A percentile compares a stretch with the other conserved stretches of the same genome.
Evolutionary conservation across 2,113 vertebrate genomes (phyloP).

Genomic region (Pteruthius melanotis): DNA sequence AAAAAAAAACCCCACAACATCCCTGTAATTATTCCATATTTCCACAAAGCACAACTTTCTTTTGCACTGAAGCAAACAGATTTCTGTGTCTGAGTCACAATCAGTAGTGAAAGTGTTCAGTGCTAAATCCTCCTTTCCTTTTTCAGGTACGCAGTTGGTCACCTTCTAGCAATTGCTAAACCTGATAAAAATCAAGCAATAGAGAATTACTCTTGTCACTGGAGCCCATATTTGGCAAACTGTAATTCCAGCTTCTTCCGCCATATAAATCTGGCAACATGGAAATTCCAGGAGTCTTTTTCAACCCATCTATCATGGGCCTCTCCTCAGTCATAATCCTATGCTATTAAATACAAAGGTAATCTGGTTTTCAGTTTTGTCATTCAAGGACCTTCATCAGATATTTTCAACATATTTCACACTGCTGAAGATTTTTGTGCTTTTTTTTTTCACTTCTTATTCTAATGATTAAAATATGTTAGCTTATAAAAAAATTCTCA

Average conservation of each 20-base stretch:
- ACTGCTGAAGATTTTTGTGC: not conserved
- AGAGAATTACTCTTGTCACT: not conserved
- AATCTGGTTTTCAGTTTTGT: not conserved
- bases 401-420: not conserved
- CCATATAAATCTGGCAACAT: not conserved
- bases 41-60: not conserved
- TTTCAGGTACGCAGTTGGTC: not conserved
- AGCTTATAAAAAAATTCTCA: not conserved
- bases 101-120: not conserved
- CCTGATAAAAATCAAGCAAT: not conserved
- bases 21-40: not conserved
- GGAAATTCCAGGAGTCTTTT: not conserved
- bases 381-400: not conserved
- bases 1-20: not conserved
- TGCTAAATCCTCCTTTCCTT: not conserved
- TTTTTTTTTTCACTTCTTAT: not conserved
- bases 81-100: not conserved
- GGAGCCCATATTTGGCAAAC: not conserved
- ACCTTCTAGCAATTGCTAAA: not conserved
- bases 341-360: not conserved
- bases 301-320: not conserved
- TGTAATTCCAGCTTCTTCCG: not conserved
- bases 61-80: not conserved
- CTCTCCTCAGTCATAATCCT: not conserved
- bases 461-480: not conserved